Evolutionary conservation across 2,888 invertebrate genomes (phyloP).

Genomic region (Adelphocoris suturalis): DNA sequence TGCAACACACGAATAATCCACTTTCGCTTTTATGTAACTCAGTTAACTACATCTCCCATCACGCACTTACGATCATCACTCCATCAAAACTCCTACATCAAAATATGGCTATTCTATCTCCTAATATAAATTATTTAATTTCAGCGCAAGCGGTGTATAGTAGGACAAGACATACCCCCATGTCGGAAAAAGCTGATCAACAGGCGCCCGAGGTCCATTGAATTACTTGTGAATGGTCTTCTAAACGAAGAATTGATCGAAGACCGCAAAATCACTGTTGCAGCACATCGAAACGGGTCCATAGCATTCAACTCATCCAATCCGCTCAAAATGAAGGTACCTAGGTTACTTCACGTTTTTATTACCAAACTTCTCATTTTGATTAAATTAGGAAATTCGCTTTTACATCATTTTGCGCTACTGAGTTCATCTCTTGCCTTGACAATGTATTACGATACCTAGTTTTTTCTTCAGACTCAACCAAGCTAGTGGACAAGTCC

Average conservation of each 20-base stretch:
- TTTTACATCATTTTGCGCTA: no score
- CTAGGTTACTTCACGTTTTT: no score
- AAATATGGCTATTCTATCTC: no score
- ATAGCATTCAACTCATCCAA: background rate
- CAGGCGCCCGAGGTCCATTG: background rate
- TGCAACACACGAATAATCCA: no score
- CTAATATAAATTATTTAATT: background rate
- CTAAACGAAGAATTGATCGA: background rate
- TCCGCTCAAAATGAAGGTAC: background rate
- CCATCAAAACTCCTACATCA: no score
- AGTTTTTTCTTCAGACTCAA: no score
- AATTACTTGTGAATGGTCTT: background rate
- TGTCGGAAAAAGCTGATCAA: background rate
- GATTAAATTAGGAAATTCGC: background rate
- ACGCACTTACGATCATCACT: no score
- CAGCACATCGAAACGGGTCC: background rate
- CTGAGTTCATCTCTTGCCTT: no score
- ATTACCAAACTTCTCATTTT: background rate
- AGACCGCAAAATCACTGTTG: background rate
- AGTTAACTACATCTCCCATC: no score
- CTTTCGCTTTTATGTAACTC: no score
- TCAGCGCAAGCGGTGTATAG: background rate
- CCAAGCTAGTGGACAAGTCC: no score
- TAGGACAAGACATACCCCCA: background rate
- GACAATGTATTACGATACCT: no score